These are phyloP conservation scores for Drosophila pectinifera DNA, from an alignment of 1,140 invertebrate genomes.

Conservation along the genomic window DNA sequence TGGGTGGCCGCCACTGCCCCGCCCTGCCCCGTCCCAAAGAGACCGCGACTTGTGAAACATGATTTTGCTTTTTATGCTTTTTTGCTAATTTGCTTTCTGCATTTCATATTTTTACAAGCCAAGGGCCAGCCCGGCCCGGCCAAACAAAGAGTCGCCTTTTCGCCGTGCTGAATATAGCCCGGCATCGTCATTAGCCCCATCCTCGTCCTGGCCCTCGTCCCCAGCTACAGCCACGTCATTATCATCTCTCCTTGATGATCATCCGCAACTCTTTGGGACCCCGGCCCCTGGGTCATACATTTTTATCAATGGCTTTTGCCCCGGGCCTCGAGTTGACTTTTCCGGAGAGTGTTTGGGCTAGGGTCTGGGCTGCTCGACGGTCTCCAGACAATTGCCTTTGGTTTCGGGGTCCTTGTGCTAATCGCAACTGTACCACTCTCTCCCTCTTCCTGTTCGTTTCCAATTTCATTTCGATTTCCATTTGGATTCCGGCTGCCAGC, in stretches of 20 bases:
- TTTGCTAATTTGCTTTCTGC: slow-evolving; percentile 76
- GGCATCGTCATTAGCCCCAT: slow-evolving; percentile 31
- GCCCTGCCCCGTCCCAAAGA: not conserved
- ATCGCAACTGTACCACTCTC: slow-evolving; percentile 9
- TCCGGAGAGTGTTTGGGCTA: not conserved
- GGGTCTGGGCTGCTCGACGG: slow-evolving; percentile 2
- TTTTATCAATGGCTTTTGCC: slow-evolving; percentile 47
- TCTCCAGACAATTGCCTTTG: slow-evolving; percentile 41
- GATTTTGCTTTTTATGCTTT: slow-evolving; percentile 80
- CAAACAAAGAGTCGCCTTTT: slow-evolving; percentile 35
- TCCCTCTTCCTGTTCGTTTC: not conserved
- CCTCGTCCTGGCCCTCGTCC: not conserved
- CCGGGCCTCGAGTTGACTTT: slow-evolving; percentile 38
- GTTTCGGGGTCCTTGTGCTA: slow-evolving; percentile 31
- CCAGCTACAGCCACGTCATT: not conserved
- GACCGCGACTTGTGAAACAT: slow-evolving; percentile 76
- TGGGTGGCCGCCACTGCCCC: slow-evolving; percentile 55
- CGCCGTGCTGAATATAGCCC: slow-evolving; percentile 20
- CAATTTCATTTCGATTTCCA: slow-evolving; percentile 7
- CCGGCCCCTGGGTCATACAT: slow-evolving; percentile 25
- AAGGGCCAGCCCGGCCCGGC: slow-evolving; percentile 45
- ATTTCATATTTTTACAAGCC: slow-evolving; percentile 68
- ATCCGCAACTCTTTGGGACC: slow-evolving; percentile 35
- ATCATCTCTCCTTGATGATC: slow-evolving; percentile 15
- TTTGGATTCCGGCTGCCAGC: slow-evolving; percentile 1